These are phyloP conservation scores for Phenganax subtilis DNA, from an alignment of 92 coral and sea anemone genomes.

Conservation along the genomic window DNA sequence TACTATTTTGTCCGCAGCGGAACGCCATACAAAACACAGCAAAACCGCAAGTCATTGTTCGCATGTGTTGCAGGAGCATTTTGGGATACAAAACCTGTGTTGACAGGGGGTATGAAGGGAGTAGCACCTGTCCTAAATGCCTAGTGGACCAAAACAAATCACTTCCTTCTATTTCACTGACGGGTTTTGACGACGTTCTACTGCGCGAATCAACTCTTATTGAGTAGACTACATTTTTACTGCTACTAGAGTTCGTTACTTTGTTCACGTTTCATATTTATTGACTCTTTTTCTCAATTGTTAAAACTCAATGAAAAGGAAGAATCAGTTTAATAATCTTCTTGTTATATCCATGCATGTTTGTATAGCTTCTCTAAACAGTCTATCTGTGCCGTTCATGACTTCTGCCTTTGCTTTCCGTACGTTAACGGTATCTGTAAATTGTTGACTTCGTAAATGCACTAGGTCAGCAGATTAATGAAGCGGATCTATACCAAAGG, in stretches of 20 bases:
- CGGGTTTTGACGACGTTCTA: background rate
- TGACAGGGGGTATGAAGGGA: background rate
- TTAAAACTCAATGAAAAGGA: no score
- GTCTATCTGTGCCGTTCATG: conserved; percentile 22
- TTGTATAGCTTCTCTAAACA: conserved; percentile 24
- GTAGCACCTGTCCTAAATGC: background rate
- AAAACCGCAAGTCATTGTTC: background rate
- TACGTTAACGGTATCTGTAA: conserved; percentile 13
- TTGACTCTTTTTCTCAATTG: background rate
- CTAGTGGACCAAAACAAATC: background rate
- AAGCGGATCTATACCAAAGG: conserved; percentile 43
- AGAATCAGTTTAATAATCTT: background rate
- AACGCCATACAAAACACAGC: background rate
- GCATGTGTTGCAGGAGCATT: background rate
- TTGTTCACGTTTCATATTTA: background rate
- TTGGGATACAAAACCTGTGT: background rate
- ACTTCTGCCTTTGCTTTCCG: conserved; percentile 7
- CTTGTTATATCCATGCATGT: background rate
- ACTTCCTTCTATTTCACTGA: background rate
- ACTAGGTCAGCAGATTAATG: conserved; percentile 8
- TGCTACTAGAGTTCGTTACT: background rate
- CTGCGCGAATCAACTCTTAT: background rate
- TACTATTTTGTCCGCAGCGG: no score
- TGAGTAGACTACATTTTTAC: background rate
- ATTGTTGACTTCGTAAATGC: conserved; percentile 22